Base-by-base conservation (phyloP, 2,888 invertebrate species). In the Lordiphosa andalusiaca region DNA sequence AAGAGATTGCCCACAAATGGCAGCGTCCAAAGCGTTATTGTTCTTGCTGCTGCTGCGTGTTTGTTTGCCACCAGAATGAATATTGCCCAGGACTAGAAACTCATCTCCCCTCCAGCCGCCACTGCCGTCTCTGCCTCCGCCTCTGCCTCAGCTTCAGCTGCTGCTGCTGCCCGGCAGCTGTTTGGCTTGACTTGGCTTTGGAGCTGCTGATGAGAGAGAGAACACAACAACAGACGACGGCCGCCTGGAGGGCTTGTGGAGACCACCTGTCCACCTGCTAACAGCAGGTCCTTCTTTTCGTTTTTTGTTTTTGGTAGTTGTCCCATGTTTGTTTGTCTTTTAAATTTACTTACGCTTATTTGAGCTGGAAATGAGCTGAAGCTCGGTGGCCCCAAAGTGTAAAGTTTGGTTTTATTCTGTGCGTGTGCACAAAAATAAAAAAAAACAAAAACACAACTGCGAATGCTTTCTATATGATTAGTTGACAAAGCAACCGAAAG, bases 341-440 rank as follows among this genome's bases (percentile, higher is more conserved):
- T 64, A 80, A 80, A 80, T 80, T 80, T 80, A 80, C 84, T 78
- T 78, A 82, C 80, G 83, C 84, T 77, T 80, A 80, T 80, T 80
- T 80, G 82, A 67, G 66, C 78, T 74, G 70, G 25, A 25, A 25
- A 84, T 80, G 82, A 67, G 66, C 78, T 78, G 30, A 2, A 30
- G 30, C 25, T 25, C 25, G 6, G 25, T 7, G 25, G 25, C 6
- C 33, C 25, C 36, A 49, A 33, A 33, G 10, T 33, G 51, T 33
- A 39, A 40, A 30, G 16, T 59, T 49, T 53, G 49, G 50, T 57
- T 53, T 72, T 77, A 78, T 59, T 69, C 70, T 61, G 68, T 58
- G 71, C 84, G 77, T 73, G 80, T 81, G 68, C 76, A 73, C 77
- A 84, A 65, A 10, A n/a, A n/a, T n/a, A n/a, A n/a, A n/a, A n/a